Base-by-base conservation (phyloP, 2,888 invertebrate species). In the Hemistola chrysoprasaria region DNA sequence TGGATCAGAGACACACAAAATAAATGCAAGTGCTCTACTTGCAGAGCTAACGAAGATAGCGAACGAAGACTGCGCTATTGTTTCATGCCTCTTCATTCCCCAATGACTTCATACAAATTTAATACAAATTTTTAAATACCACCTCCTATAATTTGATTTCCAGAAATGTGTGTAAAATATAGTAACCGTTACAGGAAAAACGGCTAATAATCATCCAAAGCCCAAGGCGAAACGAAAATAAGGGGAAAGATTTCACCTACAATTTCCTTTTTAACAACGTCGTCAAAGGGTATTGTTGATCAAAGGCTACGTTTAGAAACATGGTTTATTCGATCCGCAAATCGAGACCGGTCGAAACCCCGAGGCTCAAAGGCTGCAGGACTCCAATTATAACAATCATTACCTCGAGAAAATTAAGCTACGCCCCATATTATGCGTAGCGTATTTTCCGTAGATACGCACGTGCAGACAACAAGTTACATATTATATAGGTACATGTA, bases 1-100 rank as follows among this genome's bases (percentile, higher is more conserved):
- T 59, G n/a, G n/a, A n/a, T n/a, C n/a, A n/a, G n/a, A 59, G 65
- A 67, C 52, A 62, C 54, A 66, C 65, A 62, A 71, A 71, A 71
- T 70, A 63, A 64, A 68, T 64, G 59, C 61, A 64, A 67, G 61
- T 63, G 65, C 58, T 57, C 47, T 32, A 56, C 56, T 46, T 46
- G 55, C 49, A 37, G 52, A 53, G 56, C 57, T 48, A 32, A 57
- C 46, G 56, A 57, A 53, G 50, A 47, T 51, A 34, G 36, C 33
- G 26, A 22, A 39, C 36, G 22, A 11, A 31, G 20, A 8, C 30
- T 25, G 27, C 10, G 10, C 8, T 5, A 29, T 25, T 38, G 23
- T 27, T 11, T n/a, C 22, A 20, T 16, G 16, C 16, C 4, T 16
- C 16, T 16, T 16, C 16, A 16, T n/a, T n/a, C n/a, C n/a, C n/a